These are phyloP conservation scores for Cheilosia soror DNA, from an alignment of 2,888 invertebrate genomes.

Conservation along the genomic window DNA sequence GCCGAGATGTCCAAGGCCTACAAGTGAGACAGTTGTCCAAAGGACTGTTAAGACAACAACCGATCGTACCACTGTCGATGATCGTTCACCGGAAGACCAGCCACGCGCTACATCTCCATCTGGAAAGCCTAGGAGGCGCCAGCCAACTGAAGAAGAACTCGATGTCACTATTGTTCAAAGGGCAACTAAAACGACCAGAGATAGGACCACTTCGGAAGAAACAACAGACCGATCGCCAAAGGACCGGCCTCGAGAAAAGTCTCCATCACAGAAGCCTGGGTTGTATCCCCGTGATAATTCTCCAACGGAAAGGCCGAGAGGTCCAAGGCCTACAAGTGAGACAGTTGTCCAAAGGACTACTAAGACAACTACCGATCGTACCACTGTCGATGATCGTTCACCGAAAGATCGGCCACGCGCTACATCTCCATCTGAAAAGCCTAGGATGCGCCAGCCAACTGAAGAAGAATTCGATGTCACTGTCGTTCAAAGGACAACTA, in stretches of 20 bases:
- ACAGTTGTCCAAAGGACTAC: not conserved
- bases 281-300: slow-evolving; percentile 1
- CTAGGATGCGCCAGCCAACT: slow-evolving; percentile 1
- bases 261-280: slow-evolving; percentile 41
- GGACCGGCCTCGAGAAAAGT: not conserved
- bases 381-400: not conserved
- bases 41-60: not conserved
- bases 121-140: slow-evolving; percentile 1
- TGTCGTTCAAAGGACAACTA: not conserved
- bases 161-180: not conserved
- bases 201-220: slow-evolving; percentile 8
- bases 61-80: not conserved
- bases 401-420: slow-evolving; percentile 18
- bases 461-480: slow-evolving; percentile 11
- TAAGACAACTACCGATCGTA: slow-evolving; percentile 1
- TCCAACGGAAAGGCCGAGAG: not conserved
- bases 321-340: not conserved
- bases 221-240: not conserved
- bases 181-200: slow-evolving; percentile 9
- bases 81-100: not conserved
- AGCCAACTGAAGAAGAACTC: slow-evolving; percentile 16
- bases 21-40: not conserved
- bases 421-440: slow-evolving; percentile 18
- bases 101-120: slow-evolving; percentile 21
- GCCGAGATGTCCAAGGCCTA: not conserved